These are phyloP conservation scores for Podilymbus podiceps DNA, from an alignment of 2,113 vertebrate species.

Conservation along the genomic window DNA sequence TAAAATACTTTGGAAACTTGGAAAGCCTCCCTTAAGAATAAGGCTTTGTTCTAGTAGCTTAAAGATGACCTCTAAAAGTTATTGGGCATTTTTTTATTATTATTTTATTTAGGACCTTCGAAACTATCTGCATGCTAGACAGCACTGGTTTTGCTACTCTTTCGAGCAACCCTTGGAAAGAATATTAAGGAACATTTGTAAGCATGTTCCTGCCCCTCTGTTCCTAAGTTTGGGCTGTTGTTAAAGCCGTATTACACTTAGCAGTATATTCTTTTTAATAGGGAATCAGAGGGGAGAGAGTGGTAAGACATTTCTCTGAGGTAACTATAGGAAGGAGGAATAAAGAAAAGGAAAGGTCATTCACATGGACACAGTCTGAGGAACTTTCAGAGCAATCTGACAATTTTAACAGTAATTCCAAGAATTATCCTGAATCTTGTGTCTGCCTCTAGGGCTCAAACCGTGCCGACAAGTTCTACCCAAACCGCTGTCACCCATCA, in stretches of 20 bases:
- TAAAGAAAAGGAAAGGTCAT: neutral
- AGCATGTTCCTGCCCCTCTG: neutral
- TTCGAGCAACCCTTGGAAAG: neutral
- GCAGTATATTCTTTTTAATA: neutral
- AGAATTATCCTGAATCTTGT: neutral
- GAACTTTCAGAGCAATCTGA: neutral
- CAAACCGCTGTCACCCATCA: neutral
- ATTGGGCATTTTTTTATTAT: neutral
- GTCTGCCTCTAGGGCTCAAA: neutral
- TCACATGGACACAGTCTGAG: neutral
- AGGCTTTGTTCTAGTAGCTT: slow-evolving; percentile 23
- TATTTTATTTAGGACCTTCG: neutral
- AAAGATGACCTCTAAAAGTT: slow-evolving; percentile 40
- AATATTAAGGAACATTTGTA: neutral
- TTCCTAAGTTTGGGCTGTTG: neutral
- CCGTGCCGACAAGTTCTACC: neutral
- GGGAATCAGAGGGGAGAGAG: neutral
- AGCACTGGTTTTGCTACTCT: neutral
- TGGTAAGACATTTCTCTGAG: neutral
- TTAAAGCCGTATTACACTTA: neutral
- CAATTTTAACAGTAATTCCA: neutral
- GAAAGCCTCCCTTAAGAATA: slow-evolving; percentile 4
- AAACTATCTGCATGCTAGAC: neutral
- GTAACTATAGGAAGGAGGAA: neutral
- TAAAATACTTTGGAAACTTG: neutral